Percentiles rank a stretch among this genome's conserved stretches.
phyloP scores from a whole-genome alignment of 2,797 vertebrate genomes.

The Enteromius trimaculatus region DNA sequence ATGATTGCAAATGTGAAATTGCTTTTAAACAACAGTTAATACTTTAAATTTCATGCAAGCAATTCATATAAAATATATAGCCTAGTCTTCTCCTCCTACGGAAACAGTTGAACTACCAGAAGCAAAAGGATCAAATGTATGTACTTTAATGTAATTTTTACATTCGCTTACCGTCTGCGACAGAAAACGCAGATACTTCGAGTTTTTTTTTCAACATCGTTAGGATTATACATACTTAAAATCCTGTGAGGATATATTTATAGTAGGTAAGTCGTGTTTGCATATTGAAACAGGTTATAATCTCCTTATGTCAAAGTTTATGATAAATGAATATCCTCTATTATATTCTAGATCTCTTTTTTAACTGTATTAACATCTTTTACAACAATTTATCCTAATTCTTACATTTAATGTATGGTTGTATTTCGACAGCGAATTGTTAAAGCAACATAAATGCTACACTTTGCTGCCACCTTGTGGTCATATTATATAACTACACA shows the following conservation, averaged over 20 bases:
- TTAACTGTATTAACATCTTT: neutral
- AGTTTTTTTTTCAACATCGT: too few species aligned
- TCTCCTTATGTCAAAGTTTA: neutral
- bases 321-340: neutral
- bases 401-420: neutral
- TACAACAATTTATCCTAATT: neutral
- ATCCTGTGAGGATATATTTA: neutral
- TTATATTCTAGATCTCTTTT: neutral
- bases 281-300: neutral
- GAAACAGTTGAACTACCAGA: neutral
- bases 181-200: too few species aligned
- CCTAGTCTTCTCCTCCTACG: neutral
- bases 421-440: neutral
- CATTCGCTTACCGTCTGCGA: too few species aligned
- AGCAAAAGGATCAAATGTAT: neutral
- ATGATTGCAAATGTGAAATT: neutral
- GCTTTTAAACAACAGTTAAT: neutral
- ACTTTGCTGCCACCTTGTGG: slow-evolving; percentile 45
- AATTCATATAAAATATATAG: neutral
- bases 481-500: slow-evolving; percentile 40
- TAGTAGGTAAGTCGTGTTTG: neutral
- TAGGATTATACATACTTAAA: neutral
- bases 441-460: neutral
- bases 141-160: too few species aligned
- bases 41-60: neutral